A percentile compares a stretch with the other conserved stretches of the same genome.
These are phyloP conservation scores for Calonectris borealis DNA, from an alignment of 2,113 vertebrate genomes.

Conservation along the genomic window DNA sequence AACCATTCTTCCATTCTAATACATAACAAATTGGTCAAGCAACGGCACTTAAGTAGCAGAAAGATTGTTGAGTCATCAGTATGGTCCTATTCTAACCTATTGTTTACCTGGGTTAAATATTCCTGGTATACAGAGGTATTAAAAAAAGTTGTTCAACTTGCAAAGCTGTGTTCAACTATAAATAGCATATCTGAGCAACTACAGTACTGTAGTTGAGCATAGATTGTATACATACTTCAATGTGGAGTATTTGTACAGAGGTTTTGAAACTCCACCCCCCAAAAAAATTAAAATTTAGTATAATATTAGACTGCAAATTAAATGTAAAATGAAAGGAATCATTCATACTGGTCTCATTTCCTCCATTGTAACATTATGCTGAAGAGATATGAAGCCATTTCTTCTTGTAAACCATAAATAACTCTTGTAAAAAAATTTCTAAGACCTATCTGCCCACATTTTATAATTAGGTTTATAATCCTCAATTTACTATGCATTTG, in stretches of 20 bases:
- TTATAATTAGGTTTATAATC: neutral
- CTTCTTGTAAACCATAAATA: neutral
- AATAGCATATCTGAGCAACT: neutral
- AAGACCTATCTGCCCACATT: neutral
- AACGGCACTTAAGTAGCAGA: neutral
- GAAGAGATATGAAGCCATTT: neutral
- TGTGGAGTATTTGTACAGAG: accelerated
- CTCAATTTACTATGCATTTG: neutral
- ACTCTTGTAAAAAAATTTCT: neutral
- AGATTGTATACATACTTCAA: neutral
- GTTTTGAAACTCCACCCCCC: neutral
- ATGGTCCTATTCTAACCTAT: neutral
- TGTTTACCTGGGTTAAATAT: neutral
- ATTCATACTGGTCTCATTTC: neutral
- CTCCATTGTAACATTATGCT: neutral
- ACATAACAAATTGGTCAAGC: neutral
- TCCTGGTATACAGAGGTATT: neutral
- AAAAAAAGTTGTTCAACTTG: neutral
- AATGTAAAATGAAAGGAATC: neutral
- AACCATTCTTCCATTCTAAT: neutral
- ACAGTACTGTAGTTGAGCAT: neutral
- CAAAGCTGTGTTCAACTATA: neutral
- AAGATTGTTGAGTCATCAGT: neutral
- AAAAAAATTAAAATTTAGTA: neutral
- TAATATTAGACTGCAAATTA: neutral